Evolutionary conservation across 2,797 vertebrate species (phyloP).

Genomic region (Coregonus suidteri): DNA sequence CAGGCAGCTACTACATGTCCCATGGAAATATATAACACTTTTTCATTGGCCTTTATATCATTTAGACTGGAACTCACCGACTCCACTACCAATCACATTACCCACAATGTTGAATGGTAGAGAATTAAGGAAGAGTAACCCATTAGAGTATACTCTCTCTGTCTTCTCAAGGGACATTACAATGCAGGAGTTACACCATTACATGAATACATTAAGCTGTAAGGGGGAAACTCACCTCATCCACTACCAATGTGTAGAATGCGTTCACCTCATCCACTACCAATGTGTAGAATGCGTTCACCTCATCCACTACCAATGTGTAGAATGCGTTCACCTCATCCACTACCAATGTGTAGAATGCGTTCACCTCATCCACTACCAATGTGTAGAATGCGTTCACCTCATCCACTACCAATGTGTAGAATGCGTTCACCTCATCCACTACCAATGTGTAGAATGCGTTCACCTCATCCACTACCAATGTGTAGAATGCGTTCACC

Average conservation of each 20-base stretch:
- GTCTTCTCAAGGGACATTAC: background rate
- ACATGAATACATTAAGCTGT: background rate
- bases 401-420: too few relatives aligned
- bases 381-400: too few relatives aligned
- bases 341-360: too few relatives aligned
- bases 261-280: too few relatives aligned
- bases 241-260: background rate
- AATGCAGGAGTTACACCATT: background rate
- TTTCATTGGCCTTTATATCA: background rate
- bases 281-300: too few relatives aligned
- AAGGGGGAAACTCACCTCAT: background rate
- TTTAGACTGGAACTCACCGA: background rate
- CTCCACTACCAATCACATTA: background rate
- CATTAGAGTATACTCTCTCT: background rate
- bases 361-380: too few relatives aligned
- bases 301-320: too few relatives aligned
- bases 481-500: too few relatives aligned
- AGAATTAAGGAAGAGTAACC: background rate
- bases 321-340: too few relatives aligned
- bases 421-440: too few relatives aligned
- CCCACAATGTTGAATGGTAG: background rate
- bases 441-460: too few relatives aligned
- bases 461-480: too few relatives aligned
- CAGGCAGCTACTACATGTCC: constrained; percentile 1
- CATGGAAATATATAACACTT: background rate